These are phyloP conservation scores for Cryptosula pallasiana DNA, from an alignment of 2,888 invertebrate species.

Conservation along the genomic window DNA sequence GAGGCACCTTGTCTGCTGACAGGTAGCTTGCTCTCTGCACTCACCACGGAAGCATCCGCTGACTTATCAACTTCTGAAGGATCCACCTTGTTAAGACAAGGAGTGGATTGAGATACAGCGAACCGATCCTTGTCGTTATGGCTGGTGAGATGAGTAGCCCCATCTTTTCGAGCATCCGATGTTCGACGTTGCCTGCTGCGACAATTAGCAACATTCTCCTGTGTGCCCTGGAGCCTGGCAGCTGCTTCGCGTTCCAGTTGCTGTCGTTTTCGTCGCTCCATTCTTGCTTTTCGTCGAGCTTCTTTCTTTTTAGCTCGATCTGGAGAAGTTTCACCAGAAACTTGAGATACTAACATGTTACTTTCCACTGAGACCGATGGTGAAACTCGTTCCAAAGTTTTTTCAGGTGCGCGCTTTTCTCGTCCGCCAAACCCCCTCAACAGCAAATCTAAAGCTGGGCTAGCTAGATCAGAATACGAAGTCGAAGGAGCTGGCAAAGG, in stretches of 20 bases:
- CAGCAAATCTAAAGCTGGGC: slow-evolving; percentile 17
- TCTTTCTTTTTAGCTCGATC: slow-evolving; percentile 9
- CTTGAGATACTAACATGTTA: neutral
- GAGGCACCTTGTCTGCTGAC: neutral
- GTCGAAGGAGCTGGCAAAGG: neutral
- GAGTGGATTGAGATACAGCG: neutral
- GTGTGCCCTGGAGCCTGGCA: neutral
- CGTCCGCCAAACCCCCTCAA: slow-evolving; percentile 9
- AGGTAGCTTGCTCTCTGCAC: neutral
- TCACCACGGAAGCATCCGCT: neutral
- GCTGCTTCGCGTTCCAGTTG: slow-evolving; percentile 9
- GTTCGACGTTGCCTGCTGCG: neutral
- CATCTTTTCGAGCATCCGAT: neutral
- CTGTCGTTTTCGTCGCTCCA: slow-evolving; percentile 6
- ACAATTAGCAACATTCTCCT: neutral
- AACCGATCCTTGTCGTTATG: neutral
- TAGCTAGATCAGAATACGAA: slow-evolving; percentile 10
- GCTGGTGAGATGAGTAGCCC: neutral
- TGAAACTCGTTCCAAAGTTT: neutral
- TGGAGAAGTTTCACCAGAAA: neutral
- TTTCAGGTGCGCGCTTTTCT: slow-evolving; percentile 15
- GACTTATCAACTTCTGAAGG: neutral
- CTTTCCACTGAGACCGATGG: slow-evolving; percentile 6
- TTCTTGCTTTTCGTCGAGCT: slow-evolving; percentile 4
- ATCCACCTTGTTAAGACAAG: neutral